Evolutionary conservation across 2,113 vertebrate genomes (phyloP).

Genomic region (Phainopepla nitens): DNA sequence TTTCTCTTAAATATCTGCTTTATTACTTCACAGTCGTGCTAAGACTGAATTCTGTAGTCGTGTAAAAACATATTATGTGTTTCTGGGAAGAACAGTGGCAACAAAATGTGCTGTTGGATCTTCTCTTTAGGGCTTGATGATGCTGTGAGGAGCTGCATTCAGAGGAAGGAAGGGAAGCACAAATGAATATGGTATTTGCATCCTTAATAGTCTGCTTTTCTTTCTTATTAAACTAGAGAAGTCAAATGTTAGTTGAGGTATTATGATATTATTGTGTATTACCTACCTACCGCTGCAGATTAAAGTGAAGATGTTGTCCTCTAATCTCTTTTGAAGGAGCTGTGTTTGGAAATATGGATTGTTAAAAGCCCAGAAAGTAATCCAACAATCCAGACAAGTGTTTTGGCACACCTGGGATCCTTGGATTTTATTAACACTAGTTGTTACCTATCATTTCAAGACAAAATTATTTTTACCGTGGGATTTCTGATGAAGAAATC

Average conservation of each 20-base stretch:
- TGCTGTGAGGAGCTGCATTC: background rate
- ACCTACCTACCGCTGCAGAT: background rate
- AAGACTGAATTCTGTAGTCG: background rate
- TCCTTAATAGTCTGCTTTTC: background rate
- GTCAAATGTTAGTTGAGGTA: background rate
- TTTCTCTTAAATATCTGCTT: conserved; percentile 39
- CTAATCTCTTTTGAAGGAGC: background rate
- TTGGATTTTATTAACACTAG: background rate
- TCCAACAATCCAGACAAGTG: background rate
- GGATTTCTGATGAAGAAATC: background rate
- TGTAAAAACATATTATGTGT: background rate
- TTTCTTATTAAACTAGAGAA: background rate
- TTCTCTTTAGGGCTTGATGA: background rate
- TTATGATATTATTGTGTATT: background rate
- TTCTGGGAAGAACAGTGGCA: background rate
- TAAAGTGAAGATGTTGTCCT: background rate
- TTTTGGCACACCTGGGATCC: background rate
- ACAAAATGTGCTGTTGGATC: background rate
- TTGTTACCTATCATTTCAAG: background rate
- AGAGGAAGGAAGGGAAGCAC: background rate
- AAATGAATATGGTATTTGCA: background rate
- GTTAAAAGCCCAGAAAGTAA: background rate
- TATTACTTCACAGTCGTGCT: background rate
- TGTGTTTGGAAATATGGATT: background rate
- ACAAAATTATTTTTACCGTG: background rate